Evolutionary conservation across 2,113 vertebrate genomes (phyloP).

Genomic region (Cygnus buccinator): DNA sequence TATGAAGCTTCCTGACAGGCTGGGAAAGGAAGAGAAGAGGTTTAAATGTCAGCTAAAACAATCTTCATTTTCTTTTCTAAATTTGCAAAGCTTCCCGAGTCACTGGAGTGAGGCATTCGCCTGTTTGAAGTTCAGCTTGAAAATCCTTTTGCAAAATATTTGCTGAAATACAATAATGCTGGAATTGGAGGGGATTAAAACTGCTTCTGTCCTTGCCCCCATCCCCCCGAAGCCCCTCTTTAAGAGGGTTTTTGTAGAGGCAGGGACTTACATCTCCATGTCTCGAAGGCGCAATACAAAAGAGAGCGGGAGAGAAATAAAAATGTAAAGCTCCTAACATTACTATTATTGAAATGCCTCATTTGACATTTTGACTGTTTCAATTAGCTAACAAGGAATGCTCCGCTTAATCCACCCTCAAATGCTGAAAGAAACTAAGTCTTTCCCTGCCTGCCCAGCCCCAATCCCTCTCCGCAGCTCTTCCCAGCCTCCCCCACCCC

Average conservation of each 20-base stretch:
- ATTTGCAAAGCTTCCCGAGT: constrained; percentile 62
- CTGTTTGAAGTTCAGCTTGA: constrained; percentile 76
- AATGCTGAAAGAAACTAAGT: neutral
- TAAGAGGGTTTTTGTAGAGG: constrained; percentile 36
- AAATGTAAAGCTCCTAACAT: constrained; percentile 38
- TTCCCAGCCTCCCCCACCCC: neutral
- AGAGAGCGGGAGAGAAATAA: constrained; percentile 22
- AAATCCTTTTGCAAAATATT: constrained; percentile 80
- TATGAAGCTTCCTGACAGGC: constrained; percentile 69
- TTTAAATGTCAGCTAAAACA: constrained; percentile 79
- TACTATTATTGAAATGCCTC: constrained; percentile 60
- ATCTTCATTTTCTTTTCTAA: constrained; percentile 71
- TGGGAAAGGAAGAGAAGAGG: constrained; percentile 61
- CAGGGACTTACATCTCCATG: neutral
- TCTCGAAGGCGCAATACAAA: constrained; percentile 28
- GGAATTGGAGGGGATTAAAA: constrained; percentile 67
- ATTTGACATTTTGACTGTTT: constrained; percentile 69
- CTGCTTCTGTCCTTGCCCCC: constrained; percentile 1
- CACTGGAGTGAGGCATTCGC: constrained; percentile 55
- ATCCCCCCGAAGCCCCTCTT: constrained; percentile 7
- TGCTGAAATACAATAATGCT: constrained; percentile 73
- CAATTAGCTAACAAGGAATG: constrained; percentile 53
- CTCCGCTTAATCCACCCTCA: constrained; percentile 48
- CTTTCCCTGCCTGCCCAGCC: constrained; percentile 29
- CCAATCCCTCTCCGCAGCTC: neutral